These are phyloP conservation scores for Nycticryphes semicollaris DNA, from an alignment of 2,113 vertebrate species.

Conservation along the genomic window DNA sequence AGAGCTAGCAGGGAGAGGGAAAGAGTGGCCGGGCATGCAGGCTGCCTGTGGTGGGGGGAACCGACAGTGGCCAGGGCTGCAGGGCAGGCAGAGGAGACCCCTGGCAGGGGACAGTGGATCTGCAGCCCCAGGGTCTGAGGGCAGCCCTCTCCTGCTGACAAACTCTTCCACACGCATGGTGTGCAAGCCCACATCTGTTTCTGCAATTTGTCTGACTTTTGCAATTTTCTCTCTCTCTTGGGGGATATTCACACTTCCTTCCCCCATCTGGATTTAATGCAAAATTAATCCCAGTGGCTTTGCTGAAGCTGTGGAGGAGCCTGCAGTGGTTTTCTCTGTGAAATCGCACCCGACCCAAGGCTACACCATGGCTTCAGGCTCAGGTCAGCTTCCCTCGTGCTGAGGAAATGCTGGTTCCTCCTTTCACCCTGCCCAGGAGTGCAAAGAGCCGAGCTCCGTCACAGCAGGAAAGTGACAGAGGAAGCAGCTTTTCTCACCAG, in stretches of 20 bases:
- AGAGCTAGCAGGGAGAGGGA: not conserved
- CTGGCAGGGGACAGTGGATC: too few relatives aligned
- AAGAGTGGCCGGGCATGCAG: fast-evolving
- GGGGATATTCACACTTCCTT: not conserved
- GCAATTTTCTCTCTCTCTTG: not conserved
- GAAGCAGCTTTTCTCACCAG: not conserved
- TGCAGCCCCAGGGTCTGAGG: not conserved
- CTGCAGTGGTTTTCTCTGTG: not conserved
- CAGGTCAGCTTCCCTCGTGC: not conserved
- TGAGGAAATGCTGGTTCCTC: not conserved
- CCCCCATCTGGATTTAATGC: not conserved
- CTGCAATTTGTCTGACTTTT: not conserved
- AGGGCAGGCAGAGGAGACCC: too few relatives aligned
- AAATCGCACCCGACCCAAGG: fast-evolving
- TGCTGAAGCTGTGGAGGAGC: not conserved
- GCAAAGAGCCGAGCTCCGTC: not conserved
- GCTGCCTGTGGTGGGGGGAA: not conserved
- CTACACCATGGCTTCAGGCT: not conserved
- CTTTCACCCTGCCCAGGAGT: not conserved
- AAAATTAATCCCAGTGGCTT: not conserved
- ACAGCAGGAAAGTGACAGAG: fast-evolving
- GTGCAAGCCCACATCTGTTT: not conserved
- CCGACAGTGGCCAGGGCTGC: not conserved
- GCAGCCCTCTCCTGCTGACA: not conserved
- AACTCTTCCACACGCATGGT: not conserved